Evolutionary conservation across 2,888 invertebrate genomes (phyloP).

Genomic region (Megaustenia siamemsis): DNA sequence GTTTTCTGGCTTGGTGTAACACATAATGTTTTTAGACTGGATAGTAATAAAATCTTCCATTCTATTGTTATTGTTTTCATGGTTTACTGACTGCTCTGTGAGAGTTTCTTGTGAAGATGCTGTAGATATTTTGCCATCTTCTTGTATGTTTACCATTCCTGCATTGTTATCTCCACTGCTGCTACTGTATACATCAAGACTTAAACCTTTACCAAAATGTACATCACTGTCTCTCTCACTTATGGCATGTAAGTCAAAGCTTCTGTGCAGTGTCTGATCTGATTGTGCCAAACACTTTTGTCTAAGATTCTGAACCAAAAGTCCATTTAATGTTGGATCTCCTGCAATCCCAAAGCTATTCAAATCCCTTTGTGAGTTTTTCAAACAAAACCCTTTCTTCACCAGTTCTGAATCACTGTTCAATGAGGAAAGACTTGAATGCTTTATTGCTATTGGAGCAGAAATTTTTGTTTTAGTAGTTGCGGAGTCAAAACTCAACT

Average conservation of each 20-base stretch:
- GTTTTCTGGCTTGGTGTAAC: neutral
- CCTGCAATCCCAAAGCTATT: neutral
- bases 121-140: neutral
- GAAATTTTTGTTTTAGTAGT: slow-evolving; percentile 64
- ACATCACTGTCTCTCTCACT: neutral
- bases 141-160: neutral
- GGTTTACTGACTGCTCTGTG: slow-evolving; percentile 29
- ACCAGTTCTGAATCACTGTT: slow-evolving; percentile 56
- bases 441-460: slow-evolving; percentile 63
- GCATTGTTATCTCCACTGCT: neutral
- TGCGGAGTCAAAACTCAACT: slow-evolving; percentile 59
- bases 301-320: slow-evolving; percentile 6
- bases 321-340: slow-evolving; percentile 25
- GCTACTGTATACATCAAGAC: neutral
- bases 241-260: slow-evolving; percentile 10
- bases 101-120: slow-evolving; percentile 45
- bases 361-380: slow-evolving; percentile 11
- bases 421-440: slow-evolving; percentile 58
- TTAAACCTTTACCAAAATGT: neutral
- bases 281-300: slow-evolving; percentile 19
- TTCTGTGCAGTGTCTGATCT: slow-evolving; percentile 31
- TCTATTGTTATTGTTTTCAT: slow-evolving; percentile 13
- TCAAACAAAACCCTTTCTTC: slow-evolving; percentile 48
- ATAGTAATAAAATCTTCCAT: neutral
- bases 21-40: neutral